phyloP scores from a whole-genome alignment of 2,797 vertebrate species.

The Acridotheres tristis region DNA sequence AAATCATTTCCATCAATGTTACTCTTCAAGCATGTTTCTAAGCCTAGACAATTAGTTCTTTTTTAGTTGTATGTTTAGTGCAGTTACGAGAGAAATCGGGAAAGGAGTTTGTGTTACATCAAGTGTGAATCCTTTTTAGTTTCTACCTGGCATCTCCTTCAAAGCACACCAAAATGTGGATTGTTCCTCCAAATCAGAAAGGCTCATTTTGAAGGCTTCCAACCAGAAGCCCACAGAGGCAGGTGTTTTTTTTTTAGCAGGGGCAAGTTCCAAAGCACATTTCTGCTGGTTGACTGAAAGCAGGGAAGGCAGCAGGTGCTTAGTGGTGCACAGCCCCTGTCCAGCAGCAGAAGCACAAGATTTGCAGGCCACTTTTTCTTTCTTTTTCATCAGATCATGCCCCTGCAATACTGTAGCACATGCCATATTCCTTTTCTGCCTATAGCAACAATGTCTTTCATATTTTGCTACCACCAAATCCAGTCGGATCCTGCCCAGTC shows the following conservation, averaged over 20 bases:
- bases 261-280: slow-evolving; percentile 39
- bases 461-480: slow-evolving; percentile 50
- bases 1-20: slow-evolving; percentile 64
- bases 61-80: slow-evolving; percentile 43
- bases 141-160: slow-evolving; percentile 6
- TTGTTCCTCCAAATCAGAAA: slow-evolving; percentile 55
- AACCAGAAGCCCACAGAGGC: not conserved
- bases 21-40: slow-evolving; percentile 73
- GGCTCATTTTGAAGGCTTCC: not conserved
- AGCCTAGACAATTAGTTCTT: slow-evolving; percentile 56
- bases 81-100: slow-evolving; percentile 10
- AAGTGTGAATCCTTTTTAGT: slow-evolving; percentile 37
- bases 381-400: not conserved
- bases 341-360: not conserved
- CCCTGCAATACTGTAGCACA: not conserved
- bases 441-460: not conserved
- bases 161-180: slow-evolving; percentile 58
- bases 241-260: not conserved
- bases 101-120: slow-evolving; percentile 42
- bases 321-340: not conserved
- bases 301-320: not conserved
- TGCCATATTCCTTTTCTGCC: not conserved
- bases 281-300: not conserved
- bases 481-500: slow-evolving; percentile 12
- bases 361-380: not conserved